Evolutionary conservation across 2,888 invertebrate species (phyloP).

Genomic region (Cenopis cana): DNA sequence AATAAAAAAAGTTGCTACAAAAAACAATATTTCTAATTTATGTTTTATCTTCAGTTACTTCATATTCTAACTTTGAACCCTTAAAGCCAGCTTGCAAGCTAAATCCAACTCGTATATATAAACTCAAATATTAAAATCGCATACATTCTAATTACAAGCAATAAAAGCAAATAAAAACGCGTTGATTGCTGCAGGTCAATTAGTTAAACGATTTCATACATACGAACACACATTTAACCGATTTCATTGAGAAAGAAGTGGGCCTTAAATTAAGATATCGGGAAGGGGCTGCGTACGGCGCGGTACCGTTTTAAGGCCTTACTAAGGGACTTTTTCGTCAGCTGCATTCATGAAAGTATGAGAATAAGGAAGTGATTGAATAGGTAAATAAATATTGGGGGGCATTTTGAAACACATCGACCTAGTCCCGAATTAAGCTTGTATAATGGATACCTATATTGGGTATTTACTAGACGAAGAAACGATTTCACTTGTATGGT

Average conservation of each 20-base stretch:
- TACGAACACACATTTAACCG: constrained; percentile 3
- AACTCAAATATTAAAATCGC: constrained; percentile 18
- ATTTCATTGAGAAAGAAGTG: constrained; percentile 23
- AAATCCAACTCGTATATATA: not conserved
- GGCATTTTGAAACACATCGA: too few relatives aligned
- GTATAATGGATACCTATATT: too few relatives aligned
- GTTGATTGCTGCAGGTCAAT: constrained; percentile 17
- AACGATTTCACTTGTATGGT: too few relatives aligned
- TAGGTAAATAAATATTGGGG: too few relatives aligned
- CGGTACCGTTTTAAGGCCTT: constrained; percentile 29
- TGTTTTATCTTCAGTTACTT: too few relatives aligned
- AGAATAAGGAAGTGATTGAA: too few relatives aligned
- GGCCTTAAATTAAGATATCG: constrained; percentile 40
- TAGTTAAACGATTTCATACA: constrained; percentile 5
- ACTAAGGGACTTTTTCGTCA: constrained; percentile 18
- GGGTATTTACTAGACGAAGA: too few relatives aligned
- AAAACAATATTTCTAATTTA: too few relatives aligned
- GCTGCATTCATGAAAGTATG: not conserved
- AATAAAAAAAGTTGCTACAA: too few relatives aligned
- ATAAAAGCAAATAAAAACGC: constrained; percentile 20
- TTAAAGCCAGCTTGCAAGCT: not conserved
- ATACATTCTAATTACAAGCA: constrained; percentile 10
- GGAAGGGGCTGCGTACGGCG: constrained; percentile 19
- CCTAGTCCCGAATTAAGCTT: too few relatives aligned
- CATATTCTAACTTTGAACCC: too few relatives aligned